Evolutionary conservation across 2,797 vertebrate genomes (phyloP).

Genomic region (Phataginus tetradactyla): DNA sequence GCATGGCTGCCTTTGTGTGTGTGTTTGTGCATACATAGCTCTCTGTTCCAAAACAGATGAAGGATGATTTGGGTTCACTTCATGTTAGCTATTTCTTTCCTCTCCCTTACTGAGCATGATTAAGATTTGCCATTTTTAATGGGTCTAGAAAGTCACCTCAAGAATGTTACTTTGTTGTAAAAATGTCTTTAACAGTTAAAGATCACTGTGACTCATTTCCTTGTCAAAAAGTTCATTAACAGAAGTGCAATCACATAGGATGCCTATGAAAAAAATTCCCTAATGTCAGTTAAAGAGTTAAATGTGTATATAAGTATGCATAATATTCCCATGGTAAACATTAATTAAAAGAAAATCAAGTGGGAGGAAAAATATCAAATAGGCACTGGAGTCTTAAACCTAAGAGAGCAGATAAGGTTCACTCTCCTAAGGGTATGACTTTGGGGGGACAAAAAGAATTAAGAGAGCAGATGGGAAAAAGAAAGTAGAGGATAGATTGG

Average conservation of each 20-base stretch:
- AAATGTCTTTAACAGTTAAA: neutral
- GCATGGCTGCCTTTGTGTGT: neutral
- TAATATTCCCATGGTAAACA: neutral
- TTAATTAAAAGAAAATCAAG: neutral
- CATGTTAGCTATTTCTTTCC: neutral
- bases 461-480: neutral
- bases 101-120: neutral
- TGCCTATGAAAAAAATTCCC: neutral
- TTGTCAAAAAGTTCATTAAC: neutral
- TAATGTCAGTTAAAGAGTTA: neutral
- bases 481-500: neutral
- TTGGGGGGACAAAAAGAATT: neutral
- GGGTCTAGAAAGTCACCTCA: neutral
- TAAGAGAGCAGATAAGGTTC: neutral
- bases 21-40: neutral
- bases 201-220: neutral
- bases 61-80: neutral
- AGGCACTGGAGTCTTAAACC: neutral
- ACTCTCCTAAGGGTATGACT: neutral
- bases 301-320: neutral
- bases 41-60: conserved; percentile 1
- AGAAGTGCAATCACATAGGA: neutral
- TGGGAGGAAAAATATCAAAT: neutral
- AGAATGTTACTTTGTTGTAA: neutral
- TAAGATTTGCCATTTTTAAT: neutral